Conservation (phyloP, 92 coral and sea anemone species). For the Porites lobata region DNA sequence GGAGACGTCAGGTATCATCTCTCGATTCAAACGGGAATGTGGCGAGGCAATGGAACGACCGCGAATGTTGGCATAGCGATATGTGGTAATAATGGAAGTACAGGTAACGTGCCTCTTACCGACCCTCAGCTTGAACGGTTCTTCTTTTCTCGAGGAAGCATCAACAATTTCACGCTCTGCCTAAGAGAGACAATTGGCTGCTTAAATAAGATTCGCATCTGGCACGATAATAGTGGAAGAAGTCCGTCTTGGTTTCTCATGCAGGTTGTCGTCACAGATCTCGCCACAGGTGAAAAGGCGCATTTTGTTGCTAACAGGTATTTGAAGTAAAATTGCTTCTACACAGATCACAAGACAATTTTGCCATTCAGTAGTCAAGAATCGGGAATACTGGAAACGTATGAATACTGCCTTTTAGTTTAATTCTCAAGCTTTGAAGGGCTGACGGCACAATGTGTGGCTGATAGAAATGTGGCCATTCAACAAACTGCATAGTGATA, state of each 20-base stretch:
- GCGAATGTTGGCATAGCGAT: slow-evolving; percentile 83
- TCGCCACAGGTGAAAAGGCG: slow-evolving; percentile 53
- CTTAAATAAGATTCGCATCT: slow-evolving; percentile 71
- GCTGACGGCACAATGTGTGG: too few relatives aligned
- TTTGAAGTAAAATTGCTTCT: not conserved
- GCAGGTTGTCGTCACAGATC: slow-evolving; percentile 70
- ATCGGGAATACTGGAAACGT: too few relatives aligned
- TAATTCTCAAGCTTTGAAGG: too few relatives aligned
- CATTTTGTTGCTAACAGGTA: slow-evolving; percentile 80
- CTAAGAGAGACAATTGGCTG: slow-evolving; percentile 73
- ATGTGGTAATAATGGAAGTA: slow-evolving; percentile 74
- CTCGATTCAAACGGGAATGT: slow-evolving; percentile 89
- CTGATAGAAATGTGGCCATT: too few relatives aligned
- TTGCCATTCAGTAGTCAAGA: too few relatives aligned
- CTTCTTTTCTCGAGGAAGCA: slow-evolving; percentile 91
- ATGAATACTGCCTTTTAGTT: too few relatives aligned
- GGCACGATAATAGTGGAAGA: slow-evolving; percentile 89
- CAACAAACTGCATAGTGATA: too few relatives aligned
- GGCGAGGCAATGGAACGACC: slow-evolving; percentile 89
- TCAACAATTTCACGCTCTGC: slow-evolving; percentile 81
- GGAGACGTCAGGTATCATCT: slow-evolving; percentile 73
- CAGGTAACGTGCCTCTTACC: slow-evolving; percentile 73
- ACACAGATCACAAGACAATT: too few relatives aligned
- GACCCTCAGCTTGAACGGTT: slow-evolving; percentile 66
- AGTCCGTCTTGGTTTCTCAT: slow-evolving; percentile 89